phyloP scores from a whole-genome alignment of 2,888 invertebrate genomes.

The Tipula unca region DNA sequence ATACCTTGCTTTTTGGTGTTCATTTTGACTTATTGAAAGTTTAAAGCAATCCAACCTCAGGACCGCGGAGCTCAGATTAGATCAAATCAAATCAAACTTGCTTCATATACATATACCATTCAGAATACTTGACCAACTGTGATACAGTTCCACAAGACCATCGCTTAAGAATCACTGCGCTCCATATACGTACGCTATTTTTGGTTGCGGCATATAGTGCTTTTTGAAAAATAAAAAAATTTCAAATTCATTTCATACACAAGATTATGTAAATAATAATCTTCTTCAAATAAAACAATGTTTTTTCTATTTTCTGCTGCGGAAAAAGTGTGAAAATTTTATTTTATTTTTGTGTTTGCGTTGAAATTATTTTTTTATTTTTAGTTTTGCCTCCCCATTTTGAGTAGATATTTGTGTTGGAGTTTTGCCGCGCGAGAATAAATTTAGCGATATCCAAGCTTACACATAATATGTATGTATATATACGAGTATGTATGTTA shows the following conservation, averaged over 20 bases:
- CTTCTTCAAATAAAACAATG: background rate
- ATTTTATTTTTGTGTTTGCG: background rate
- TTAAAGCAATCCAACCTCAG: too few relatives aligned
- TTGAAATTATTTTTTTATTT: background rate
- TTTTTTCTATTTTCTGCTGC: background rate
- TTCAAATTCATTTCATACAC: background rate
- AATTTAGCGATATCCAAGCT: background rate
- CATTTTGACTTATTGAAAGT: too few relatives aligned
- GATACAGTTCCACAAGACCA: too few relatives aligned
- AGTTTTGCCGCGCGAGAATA: background rate
- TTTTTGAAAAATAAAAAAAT: background rate
- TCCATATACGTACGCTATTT: background rate
- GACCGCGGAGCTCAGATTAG: too few relatives aligned
- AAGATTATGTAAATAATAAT: slow-evolving; percentile 8
- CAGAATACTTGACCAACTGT: too few relatives aligned
- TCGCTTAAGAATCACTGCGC: background rate
- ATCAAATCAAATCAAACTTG: too few relatives aligned
- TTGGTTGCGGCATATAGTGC: too few relatives aligned
- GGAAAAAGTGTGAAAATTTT: background rate
- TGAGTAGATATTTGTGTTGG: background rate
- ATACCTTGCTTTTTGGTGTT: too few relatives aligned
- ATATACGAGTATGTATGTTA: background rate
- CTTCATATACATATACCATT: too few relatives aligned
- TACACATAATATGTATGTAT: too few relatives aligned
- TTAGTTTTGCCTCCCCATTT: background rate